These are phyloP conservation scores for Phyllostomus hastatus DNA, from an alignment of 2,113 vertebrate species.

Conservation along the genomic window DNA sequence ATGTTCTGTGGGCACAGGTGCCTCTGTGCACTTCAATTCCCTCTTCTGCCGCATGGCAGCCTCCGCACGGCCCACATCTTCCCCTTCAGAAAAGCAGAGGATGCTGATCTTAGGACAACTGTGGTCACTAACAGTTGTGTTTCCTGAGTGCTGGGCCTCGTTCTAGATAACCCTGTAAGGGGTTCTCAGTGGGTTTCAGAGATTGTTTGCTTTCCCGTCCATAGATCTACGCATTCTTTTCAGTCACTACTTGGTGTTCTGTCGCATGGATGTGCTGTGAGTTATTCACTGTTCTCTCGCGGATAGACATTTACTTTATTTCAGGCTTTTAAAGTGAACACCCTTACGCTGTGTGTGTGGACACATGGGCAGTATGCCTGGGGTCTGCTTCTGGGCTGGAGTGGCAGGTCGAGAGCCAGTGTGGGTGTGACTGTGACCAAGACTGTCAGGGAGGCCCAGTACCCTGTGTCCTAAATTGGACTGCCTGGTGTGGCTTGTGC, in stretches of 20 bases:
- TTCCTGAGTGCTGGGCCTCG: neutral
- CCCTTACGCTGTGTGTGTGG: neutral
- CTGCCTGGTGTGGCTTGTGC: neutral
- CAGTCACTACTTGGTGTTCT: neutral
- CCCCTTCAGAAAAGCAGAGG: neutral
- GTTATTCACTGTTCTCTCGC: fast-evolving
- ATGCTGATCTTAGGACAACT: neutral
- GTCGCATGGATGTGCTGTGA: fast-evolving
- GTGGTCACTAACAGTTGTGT: neutral
- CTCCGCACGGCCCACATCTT: neutral
- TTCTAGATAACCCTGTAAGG: fast-evolving
- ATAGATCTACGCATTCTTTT: neutral
- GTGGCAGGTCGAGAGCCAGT: fast-evolving
- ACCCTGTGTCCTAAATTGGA: neutral
- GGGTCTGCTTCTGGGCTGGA: neutral
- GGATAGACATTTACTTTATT: neutral
- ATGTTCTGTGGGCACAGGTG: fast-evolving
- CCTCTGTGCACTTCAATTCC: too few relatives aligned
- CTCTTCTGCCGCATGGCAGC: neutral
- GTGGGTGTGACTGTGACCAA: neutral
- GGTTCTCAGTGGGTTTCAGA: neutral
- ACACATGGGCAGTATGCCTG: fast-evolving
- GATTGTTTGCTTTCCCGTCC: too few relatives aligned
- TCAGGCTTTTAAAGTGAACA: neutral
- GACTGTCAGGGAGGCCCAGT: neutral